Evolutionary conservation across 2,888 invertebrate species (phyloP).

Genomic region (Calliopum simillimum): DNA sequence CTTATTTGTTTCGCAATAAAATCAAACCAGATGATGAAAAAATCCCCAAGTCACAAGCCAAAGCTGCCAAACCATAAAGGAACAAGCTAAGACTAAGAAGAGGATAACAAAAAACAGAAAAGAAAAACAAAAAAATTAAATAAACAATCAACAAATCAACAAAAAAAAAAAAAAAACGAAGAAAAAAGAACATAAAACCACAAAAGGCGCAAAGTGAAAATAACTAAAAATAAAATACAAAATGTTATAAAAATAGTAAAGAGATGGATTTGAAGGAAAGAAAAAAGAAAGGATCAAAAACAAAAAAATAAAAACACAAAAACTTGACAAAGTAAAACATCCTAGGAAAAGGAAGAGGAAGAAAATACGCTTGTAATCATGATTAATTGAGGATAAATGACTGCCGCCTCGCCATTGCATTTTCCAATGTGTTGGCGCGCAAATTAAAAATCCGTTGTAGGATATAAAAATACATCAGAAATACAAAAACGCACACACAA

Average conservation of each 20-base stretch:
- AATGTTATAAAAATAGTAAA: constrained; percentile 27
- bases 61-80: background rate
- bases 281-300: constrained; percentile 36
- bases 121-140: constrained; percentile 9
- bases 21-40: constrained; percentile 36
- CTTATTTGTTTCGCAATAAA: constrained; percentile 35
- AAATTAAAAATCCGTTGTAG: constrained; percentile 50
- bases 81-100: background rate
- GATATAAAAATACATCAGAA: background rate
- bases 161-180: constrained; percentile 23
- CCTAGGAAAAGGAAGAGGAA: constrained; percentile 39
- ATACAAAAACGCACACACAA: background rate
- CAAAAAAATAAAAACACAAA: constrained; percentile 35
- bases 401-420: constrained; percentile 49
- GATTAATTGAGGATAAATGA: constrained; percentile 66
- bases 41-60: constrained; percentile 5
- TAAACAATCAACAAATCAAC: constrained; percentile 10
- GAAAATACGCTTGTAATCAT: constrained; percentile 59
- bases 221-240: constrained; percentile 33
- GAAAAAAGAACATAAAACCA: constrained; percentile 15
- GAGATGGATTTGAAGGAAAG: constrained; percentile 41
- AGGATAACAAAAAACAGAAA: background rate
- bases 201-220: constrained; percentile 33
- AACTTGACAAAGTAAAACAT: constrained; percentile 35
- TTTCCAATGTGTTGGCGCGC: constrained; percentile 46